Evolutionary conservation across 2,113 vertebrate genomes (phyloP), one percentile per base, ranked within the genome.

Genomic region (Arizona elegans): DNA sequence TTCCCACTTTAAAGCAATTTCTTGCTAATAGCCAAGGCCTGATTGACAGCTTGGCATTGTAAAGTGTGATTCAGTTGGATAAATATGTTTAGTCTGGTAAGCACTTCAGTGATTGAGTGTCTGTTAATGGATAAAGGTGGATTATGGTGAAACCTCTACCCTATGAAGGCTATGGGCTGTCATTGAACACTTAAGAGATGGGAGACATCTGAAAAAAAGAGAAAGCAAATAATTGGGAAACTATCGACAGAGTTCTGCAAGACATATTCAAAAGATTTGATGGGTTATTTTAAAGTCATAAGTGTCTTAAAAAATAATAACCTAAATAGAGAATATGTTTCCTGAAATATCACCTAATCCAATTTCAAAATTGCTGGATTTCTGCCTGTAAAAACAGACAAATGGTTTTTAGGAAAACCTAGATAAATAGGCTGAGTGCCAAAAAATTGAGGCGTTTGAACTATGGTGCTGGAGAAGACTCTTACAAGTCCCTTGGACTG

Each of bases 41-140:
- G 98, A 98, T 98, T 98, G 98, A 98, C 98, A 98, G 98, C 97
- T 97, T 98, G 97, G 97, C 97, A 96, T 98, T 98, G 98, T 98
- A 98, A 98, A 98, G 97, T 97, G 97, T 98, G 98, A 98, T 98
- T 98, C 96, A 97, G 98, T 98, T 98, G 98, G 98, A 98, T 98
- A 98, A 98, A 98, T 98, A 98, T 98, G 98, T 98, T 98, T 98
- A 98, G 98, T 98, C 98, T 98, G 97, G 98, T 98, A 98, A 98
- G 98, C 97, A 97, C 97, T 98, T 98, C 97, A 97, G 98, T 98
- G 98, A 98, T 98, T 98, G 98, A 98, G 98, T 98, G 98, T 98
- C 98, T 98, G 98, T 98, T 98, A 98, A 98, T 98, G 98, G 98
- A 98, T 98, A 97, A 98, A 97, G 97, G 97, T 98, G 97, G 98